Conservation (phyloP, 2,888 invertebrate species). For the Dynastes grantii region DNA sequence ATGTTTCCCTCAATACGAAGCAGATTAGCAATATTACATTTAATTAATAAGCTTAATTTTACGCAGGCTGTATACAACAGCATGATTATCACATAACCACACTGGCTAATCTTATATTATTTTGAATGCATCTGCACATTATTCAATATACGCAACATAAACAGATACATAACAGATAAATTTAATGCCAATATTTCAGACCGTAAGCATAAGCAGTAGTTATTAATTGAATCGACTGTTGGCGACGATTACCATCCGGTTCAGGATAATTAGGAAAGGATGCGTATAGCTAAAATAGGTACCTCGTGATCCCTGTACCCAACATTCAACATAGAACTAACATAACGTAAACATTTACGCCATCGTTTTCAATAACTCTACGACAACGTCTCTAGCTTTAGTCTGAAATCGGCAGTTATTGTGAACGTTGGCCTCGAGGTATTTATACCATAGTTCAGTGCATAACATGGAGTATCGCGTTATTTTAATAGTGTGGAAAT, state of each 20-base stretch:
- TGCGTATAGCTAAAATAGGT: constrained; percentile 29
- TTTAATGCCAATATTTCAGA: constrained; percentile 5
- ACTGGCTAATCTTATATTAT: background rate
- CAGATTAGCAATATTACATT: too few species aligned
- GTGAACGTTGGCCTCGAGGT: constrained; percentile 48
- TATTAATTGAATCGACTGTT: background rate
- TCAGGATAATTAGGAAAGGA: constrained; percentile 37
- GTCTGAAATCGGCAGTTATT: constrained; percentile 52
- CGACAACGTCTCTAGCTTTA: constrained; percentile 48
- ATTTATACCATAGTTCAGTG: constrained; percentile 46
- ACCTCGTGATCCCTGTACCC: constrained; percentile 28
- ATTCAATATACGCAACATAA: constrained; percentile 4
- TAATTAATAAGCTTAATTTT: background rate
- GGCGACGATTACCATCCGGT: constrained; percentile 17
- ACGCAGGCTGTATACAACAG: background rate
- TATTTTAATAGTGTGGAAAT: constrained; percentile 34
- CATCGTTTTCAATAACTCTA: constrained; percentile 47
- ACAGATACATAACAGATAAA: background rate
- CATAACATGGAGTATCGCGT: constrained; percentile 29
- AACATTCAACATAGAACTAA: constrained; percentile 45
- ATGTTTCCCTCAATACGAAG: background rate
- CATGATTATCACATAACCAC: background rate
- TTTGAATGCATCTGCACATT: background rate
- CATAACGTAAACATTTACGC: constrained; percentile 53
- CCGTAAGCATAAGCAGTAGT: background rate